Conservation (phyloP, 2,113 vertebrate genomes). For the Carlito syrichta region DNA sequence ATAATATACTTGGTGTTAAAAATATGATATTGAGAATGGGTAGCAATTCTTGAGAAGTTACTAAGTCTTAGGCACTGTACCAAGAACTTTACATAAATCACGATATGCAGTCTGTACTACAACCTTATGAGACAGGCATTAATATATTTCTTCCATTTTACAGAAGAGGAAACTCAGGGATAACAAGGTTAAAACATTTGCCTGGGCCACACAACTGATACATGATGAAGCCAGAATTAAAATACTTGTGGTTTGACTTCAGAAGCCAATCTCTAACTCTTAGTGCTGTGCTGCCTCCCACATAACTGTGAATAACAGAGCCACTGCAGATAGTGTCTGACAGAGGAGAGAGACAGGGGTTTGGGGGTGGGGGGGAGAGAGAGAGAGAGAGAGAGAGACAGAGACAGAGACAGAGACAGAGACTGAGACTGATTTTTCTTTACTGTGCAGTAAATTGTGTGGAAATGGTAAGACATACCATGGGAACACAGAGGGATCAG, state of each 20-base stretch:
- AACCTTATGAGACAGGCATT: neutral
- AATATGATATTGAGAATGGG: neutral
- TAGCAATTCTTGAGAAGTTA: neutral
- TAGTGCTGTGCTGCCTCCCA: neutral
- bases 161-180: constrained; percentile 4
- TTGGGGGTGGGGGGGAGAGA: no score
- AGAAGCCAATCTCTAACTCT: neutral
- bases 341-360: no score
- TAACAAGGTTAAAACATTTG: constrained; percentile 33
- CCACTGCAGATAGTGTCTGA: neutral
- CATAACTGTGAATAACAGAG: neutral
- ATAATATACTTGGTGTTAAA: neutral
- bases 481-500: neutral
- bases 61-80: neutral
- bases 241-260: constrained; percentile 34
- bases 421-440: neutral
- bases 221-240: constrained; percentile 15
- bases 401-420: no score
- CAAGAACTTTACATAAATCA: neutral
- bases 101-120: neutral
- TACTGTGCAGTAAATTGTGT: neutral
- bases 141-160: neutral
- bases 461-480: neutral
- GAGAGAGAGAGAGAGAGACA: no score
- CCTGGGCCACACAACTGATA: neutral